Evolutionary conservation across 2,113 vertebrate species (phyloP).

Genomic region (Otolemur garnettii): DNA sequence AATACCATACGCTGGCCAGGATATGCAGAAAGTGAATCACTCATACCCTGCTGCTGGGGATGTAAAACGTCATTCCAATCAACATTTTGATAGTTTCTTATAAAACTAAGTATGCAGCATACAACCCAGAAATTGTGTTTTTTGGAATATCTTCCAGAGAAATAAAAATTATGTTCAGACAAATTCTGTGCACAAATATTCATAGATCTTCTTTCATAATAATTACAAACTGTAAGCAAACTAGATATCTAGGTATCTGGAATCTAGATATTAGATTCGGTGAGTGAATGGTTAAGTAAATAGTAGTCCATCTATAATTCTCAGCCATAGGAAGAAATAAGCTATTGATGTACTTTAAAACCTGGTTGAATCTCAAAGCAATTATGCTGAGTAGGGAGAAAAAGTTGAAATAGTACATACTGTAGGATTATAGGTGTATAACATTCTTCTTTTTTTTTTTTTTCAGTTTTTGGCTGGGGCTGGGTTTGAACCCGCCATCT

Average conservation of each 20-base stretch:
- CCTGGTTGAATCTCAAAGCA: background rate
- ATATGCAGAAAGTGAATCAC: background rate
- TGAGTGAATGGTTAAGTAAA: background rate
- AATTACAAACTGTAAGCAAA: background rate
- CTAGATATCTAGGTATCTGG: too few species aligned
- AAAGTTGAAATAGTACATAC: background rate
- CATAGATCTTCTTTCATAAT: background rate
- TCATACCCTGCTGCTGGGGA: background rate
- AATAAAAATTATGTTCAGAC: background rate
- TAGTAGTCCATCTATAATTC: accelerated
- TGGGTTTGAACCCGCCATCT: too few species aligned
- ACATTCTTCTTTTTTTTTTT: background rate
- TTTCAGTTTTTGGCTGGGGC: too few species aligned
- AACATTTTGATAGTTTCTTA: background rate
- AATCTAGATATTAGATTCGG: too few species aligned
- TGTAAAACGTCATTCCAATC: background rate
- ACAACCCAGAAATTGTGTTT: background rate
- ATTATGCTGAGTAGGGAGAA: background rate
- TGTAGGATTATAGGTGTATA: background rate
- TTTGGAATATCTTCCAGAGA: background rate
- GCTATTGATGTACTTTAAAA: background rate
- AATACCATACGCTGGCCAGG: background rate
- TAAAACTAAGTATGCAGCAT: background rate
- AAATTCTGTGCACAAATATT: background rate
- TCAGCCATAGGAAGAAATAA: background rate